These are phyloP conservation scores for Corapipo altera DNA, from an alignment of 2,113 vertebrate genomes.

Conservation along the genomic window DNA sequence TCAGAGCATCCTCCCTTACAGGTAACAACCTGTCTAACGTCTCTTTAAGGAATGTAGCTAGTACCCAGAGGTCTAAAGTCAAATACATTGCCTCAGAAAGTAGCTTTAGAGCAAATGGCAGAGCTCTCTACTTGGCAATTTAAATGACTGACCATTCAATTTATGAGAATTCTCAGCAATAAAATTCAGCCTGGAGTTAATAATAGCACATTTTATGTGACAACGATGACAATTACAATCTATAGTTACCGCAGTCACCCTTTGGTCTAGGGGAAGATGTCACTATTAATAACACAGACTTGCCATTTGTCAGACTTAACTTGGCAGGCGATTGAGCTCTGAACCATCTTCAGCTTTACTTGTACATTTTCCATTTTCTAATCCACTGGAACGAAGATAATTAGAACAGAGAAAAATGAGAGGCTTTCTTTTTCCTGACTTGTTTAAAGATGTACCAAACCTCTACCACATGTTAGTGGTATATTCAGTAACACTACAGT, in stretches of 20 bases:
- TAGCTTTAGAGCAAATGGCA: constrained; percentile 69
- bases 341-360: constrained; percentile 77
- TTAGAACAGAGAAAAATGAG: constrained; percentile 79
- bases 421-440: constrained; percentile 33
- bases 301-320: constrained; percentile 85
- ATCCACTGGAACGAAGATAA: constrained; percentile 81
- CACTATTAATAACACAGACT: constrained; percentile 83
- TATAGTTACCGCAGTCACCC: constrained; percentile 79
- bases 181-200: constrained; percentile 88
- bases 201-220: constrained; percentile 90
- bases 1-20: constrained; percentile 63
- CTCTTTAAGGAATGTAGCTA: constrained; percentile 74
- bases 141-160: constrained; percentile 88
- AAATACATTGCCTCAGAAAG: constrained; percentile 74
- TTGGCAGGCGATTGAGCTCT: constrained; percentile 79
- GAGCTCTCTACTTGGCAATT: constrained; percentile 79
- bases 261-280: constrained; percentile 79
- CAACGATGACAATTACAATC: constrained; percentile 89
- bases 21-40: constrained; percentile 71
- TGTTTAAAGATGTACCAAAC: constrained; percentile 26
- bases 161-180: constrained; percentile 83
- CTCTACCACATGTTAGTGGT: background rate
- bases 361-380: constrained; percentile 83
- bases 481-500: constrained; percentile 1
- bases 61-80: constrained; percentile 77